These are phyloP conservation scores for Odontomachus brunneus DNA, from an alignment of 1,140 invertebrate species.

Conservation along the genomic window DNA sequence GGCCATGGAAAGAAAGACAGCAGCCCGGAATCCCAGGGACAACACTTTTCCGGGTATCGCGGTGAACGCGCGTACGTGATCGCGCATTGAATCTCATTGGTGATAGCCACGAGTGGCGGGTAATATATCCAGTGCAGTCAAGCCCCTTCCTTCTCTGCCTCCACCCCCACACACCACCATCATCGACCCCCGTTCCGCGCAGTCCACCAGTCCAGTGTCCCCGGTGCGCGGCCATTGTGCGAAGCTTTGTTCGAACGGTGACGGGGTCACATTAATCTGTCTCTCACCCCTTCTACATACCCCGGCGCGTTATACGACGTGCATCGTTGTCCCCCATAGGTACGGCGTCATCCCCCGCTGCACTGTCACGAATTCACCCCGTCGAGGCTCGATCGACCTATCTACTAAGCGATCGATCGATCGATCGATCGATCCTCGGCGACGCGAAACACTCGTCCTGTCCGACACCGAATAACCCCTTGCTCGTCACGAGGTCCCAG, in stretches of 20 bases:
- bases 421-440: constrained; percentile 57
- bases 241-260: constrained; percentile 84
- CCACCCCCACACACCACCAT: constrained; percentile 72
- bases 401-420: constrained; percentile 66
- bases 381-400: constrained; percentile 69
- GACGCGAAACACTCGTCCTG: constrained; percentile 17
- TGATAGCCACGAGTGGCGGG: constrained; percentile 81
- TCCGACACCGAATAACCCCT: constrained; percentile 48
- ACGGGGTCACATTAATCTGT: constrained; percentile 85
- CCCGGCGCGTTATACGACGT: constrained; percentile 77
- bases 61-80: constrained; percentile 75
- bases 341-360: constrained; percentile 50
- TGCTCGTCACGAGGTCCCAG: constrained; percentile 36
- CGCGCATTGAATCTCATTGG: constrained; percentile 82
- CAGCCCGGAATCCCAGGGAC: constrained; percentile 54
- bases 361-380: constrained; percentile 35
- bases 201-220: constrained; percentile 75
- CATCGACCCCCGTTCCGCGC: constrained; percentile 67
- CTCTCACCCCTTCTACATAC: constrained; percentile 81
- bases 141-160: constrained; percentile 70
- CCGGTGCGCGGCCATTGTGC: constrained; percentile 83
- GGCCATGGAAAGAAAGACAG: constrained; percentile 41
- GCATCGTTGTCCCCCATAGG: constrained; percentile 67
- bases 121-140: constrained; percentile 82
- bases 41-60: constrained; percentile 76